phyloP scores from a whole-genome alignment of 2,888 invertebrate genomes.

The Cheiracanthium punctorium region DNA sequence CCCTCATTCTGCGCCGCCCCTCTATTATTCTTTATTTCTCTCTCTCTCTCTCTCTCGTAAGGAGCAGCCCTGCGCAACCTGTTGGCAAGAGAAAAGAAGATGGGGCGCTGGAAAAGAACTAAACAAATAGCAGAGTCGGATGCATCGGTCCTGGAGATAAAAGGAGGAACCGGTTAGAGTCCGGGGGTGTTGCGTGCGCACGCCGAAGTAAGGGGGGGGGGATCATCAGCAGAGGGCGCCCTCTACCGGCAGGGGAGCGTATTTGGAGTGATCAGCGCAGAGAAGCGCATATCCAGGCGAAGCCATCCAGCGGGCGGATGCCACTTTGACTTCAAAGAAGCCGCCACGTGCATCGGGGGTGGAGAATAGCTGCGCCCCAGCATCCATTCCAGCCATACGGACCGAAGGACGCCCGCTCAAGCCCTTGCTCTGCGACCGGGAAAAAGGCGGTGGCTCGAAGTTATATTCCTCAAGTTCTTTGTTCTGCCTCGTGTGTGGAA shows the following conservation, averaged over 20 bases:
- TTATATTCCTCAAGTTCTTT: too few species aligned
- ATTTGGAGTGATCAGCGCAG: constrained; percentile 50
- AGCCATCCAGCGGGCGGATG: constrained; percentile 20
- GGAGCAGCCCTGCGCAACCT: constrained; percentile 37
- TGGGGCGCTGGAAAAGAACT: background rate
- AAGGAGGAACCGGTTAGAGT: constrained; percentile 41
- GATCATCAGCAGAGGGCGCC: constrained; percentile 40
- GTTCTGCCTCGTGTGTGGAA: too few species aligned
- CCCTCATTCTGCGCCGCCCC: constrained; percentile 4
- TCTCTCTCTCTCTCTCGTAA: too few species aligned
- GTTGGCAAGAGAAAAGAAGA: constrained; percentile 39
- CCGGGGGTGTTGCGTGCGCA: constrained; percentile 33
- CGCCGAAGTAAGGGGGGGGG: constrained; percentile 32
- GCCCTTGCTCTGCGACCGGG: background rate
- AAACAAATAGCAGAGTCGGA: constrained; percentile 28
- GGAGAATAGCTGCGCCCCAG: background rate
- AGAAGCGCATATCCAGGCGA: constrained; percentile 55
- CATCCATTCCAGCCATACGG: constrained; percentile 7
- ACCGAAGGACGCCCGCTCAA: background rate
- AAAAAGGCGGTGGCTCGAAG: too few species aligned
- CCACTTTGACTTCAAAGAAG: constrained; percentile 25
- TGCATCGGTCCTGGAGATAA: constrained; percentile 61
- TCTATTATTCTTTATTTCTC: too few species aligned
- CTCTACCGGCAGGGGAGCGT: constrained; percentile 9
- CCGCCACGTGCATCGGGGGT: constrained; percentile 38